Evolutionary conservation across 64 coral and sea anemone genomes (phyloP).

Genomic region (Actinia equina): DNA sequence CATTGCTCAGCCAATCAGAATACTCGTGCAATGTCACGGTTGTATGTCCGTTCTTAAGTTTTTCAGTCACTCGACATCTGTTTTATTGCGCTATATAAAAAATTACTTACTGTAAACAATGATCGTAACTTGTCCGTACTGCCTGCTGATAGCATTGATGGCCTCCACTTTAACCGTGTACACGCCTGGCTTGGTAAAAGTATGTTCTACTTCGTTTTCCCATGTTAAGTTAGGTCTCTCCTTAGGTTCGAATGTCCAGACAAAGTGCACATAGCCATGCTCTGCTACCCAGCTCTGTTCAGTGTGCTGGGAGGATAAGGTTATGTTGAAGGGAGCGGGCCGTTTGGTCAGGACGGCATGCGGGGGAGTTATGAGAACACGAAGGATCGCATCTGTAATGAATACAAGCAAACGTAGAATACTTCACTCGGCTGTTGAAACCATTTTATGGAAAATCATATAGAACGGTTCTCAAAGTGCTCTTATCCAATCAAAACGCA

Average conservation of each 20-base stretch:
- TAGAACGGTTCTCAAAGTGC: no score
- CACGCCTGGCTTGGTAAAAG: slow-evolving; percentile 11
- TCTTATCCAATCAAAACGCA: no score
- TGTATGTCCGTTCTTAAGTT: no score
- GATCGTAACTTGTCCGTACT: background rate
- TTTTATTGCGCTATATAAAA: background rate
- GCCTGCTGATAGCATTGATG: background rate
- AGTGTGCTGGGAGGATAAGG: slow-evolving; percentile 12
- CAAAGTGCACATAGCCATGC: slow-evolving; percentile 45
- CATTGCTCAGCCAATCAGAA: background rate
- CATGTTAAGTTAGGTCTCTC: slow-evolving; percentile 21
- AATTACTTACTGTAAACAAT: slow-evolving; percentile 29
- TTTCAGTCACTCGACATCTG: no score
- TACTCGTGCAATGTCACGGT: no score
- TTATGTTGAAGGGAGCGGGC: slow-evolving; percentile 33
- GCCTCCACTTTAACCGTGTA: slow-evolving; percentile 19
- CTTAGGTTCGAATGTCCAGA: slow-evolving; percentile 43
- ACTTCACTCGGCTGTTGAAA: no score
- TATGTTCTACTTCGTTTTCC: slow-evolving; percentile 20
- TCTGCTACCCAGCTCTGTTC: background rate
- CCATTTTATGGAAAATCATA: no score
- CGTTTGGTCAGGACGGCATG: slow-evolving; percentile 32
- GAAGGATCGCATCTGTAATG: slow-evolving; percentile 13
- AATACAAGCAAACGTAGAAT: background rate
- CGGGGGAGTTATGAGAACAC: slow-evolving; percentile 19